These are phyloP conservation scores for Nomada lathburiana DNA, from an alignment of 2,888 invertebrate genomes.

Conservation along the genomic window DNA sequence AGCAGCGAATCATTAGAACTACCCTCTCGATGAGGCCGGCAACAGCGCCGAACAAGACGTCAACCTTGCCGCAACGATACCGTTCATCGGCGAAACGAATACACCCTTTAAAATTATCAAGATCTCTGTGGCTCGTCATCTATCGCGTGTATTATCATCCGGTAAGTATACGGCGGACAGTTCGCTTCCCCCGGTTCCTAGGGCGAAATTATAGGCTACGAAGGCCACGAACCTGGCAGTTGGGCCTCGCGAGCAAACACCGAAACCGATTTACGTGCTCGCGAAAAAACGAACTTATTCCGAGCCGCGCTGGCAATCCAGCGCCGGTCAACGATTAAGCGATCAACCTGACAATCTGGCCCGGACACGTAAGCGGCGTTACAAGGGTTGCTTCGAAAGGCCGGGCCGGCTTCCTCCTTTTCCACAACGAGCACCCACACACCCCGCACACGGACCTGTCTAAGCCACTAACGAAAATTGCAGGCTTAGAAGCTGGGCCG, in stretches of 20 bases:
- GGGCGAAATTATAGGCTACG: slow-evolving; percentile 45
- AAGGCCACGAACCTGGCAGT: slow-evolving; percentile 18
- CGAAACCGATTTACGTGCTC: slow-evolving; percentile 53
- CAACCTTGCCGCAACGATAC: slow-evolving; percentile 30
- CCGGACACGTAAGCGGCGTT: slow-evolving; percentile 43
- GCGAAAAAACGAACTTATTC: slow-evolving; percentile 64
- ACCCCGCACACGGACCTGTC: slow-evolving; percentile 45
- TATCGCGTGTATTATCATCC: slow-evolving; percentile 49
- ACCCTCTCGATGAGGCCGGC: slow-evolving; percentile 17
- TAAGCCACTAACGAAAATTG: slow-evolving; percentile 71
- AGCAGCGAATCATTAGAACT: slow-evolving; percentile 6
- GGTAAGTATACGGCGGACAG: slow-evolving; percentile 15
- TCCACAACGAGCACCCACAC: slow-evolving; percentile 21
- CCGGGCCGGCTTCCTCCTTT: slow-evolving; percentile 29
- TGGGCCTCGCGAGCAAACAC: slow-evolving; percentile 50
- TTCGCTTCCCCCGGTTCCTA: slow-evolving; percentile 13
- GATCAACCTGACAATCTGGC: slow-evolving; percentile 64
- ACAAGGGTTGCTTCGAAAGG: slow-evolving; percentile 43
- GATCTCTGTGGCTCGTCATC: slow-evolving; percentile 22
- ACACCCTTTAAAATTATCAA: slow-evolving; percentile 40
- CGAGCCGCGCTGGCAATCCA: slow-evolving; percentile 42
- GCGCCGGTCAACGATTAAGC: slow-evolving; percentile 61
- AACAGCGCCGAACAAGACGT: slow-evolving; percentile 33
- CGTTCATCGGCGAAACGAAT: slow-evolving; percentile 3
- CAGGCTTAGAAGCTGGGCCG: slow-evolving; percentile 67